Evolutionary conservation across 2,888 invertebrate species (phyloP).

Genomic region (Drosophila robusta): DNA sequence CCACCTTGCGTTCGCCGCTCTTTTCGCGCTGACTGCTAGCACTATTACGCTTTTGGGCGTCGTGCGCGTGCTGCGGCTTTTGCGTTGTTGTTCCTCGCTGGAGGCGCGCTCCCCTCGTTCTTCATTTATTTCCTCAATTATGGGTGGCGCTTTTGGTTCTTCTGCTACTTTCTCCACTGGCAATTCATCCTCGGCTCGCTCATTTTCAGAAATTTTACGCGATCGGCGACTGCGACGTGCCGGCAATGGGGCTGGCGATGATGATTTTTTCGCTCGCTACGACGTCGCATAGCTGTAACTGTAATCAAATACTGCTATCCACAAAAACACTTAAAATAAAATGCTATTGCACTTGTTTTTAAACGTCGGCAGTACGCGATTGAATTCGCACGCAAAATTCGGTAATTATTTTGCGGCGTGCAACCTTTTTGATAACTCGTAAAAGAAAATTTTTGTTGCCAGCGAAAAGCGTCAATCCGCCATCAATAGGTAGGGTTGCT

Average conservation of each 20-base stretch:
- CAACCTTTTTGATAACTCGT: slow-evolving; percentile 37
- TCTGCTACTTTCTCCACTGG: slow-evolving; percentile 49
- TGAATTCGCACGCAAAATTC: slow-evolving; percentile 12
- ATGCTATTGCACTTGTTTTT: slow-evolving; percentile 40
- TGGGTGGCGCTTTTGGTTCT: slow-evolving; percentile 32
- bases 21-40: slow-evolving; percentile 54
- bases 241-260: slow-evolving; percentile 87
- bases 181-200: slow-evolving; percentile 63
- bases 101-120: slow-evolving; percentile 54
- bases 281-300: slow-evolving; percentile 88
- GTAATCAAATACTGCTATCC: slow-evolving; percentile 33
- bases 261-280: slow-evolving; percentile 89
- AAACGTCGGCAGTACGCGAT: slow-evolving; percentile 1
- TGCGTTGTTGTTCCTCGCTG: slow-evolving; percentile 74
- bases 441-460: slow-evolving; percentile 56
- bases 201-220: slow-evolving; percentile 71
- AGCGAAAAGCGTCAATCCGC: slow-evolving; percentile 76
- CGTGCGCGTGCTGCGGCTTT: slow-evolving; percentile 68
- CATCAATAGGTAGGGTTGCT: slow-evolving; percentile 69
- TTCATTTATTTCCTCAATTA: slow-evolving; percentile 62
- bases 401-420: slow-evolving; percentile 24
- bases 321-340: slow-evolving; percentile 47
- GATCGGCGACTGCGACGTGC: slow-evolving; percentile 79
- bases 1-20: slow-evolving; percentile 85
- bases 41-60: slow-evolving; percentile 68